Evolutionary conservation across 2,888 invertebrate species (phyloP).

Genomic region (Invenusta paracnida): DNA sequence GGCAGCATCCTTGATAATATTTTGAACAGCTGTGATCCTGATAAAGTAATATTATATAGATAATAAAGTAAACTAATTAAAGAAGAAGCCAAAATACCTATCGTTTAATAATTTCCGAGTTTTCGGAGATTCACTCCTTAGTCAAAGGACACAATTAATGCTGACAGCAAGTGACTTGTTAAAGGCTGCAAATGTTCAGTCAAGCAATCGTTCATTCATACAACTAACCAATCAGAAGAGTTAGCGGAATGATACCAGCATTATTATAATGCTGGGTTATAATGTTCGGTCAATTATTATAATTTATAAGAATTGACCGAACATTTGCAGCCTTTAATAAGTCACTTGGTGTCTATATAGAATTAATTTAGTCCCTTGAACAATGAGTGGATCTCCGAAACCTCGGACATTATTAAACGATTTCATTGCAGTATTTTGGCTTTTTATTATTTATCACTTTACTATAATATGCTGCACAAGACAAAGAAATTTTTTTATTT

Average conservation of each 20-base stretch:
- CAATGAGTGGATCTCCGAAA: not conserved
- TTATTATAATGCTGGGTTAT: too few species aligned
- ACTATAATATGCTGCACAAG: not conserved
- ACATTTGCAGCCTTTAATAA: not conserved
- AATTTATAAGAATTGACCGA: not conserved
- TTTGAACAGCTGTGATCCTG: too few species aligned
- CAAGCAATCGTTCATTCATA: not conserved
- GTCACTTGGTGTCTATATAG: not conserved
- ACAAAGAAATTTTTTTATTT: not conserved
- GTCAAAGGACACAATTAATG: too few species aligned
- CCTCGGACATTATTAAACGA: not conserved
- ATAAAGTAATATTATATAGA: too few species aligned
- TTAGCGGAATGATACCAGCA: not conserved
- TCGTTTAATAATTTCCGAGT: too few species aligned
- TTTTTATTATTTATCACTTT: not conserved
- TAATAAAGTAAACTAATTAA: too few species aligned
- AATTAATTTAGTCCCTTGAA: not conserved
- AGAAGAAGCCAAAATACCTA: too few species aligned
- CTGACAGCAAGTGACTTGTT: too few species aligned
- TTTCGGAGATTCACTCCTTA: too few species aligned
- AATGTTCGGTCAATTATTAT: too few species aligned
- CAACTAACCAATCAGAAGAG: not conserved
- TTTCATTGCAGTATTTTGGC: not conserved
- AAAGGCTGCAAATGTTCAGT: not conserved
- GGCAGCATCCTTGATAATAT: too few species aligned